Evolutionary conservation across 1,140 invertebrate genomes (phyloP), one percentile per base, ranked within the genome.

Genomic region (Chironomus striatipennis): DNA sequence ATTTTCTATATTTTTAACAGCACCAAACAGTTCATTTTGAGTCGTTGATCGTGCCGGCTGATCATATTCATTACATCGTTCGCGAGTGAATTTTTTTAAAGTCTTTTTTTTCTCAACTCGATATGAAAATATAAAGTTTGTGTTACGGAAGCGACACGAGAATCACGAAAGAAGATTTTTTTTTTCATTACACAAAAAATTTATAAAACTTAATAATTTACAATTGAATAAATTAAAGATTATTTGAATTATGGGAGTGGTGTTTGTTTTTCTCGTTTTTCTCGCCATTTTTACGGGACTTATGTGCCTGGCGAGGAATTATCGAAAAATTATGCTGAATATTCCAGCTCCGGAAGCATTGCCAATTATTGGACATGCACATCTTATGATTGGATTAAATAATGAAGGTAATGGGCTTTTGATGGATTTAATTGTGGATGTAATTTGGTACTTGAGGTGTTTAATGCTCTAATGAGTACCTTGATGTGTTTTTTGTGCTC

Each of bases 201-300:
- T 70, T 20, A 17, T 70, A 5, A 34, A n/a, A n/a, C n/a, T n/a
- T n/a, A 57, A n/a, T 57, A 57, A n/a, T 57, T 57, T 12, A n/a
- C 47, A 10, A 57, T 57, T 15, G n/a, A 15, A 15, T 34, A 34
- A 5, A 57, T 57, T 47, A 47, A 67, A 67, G 7, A 67, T 2
- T 17, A 67, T 7, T 20, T 67, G n/a, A 67, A 67, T 15, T 18
- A 70, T 70, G 65, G 65, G 65, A 70, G 65, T 70, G 65, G 65
- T 70, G 18, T 70, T 70, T 21, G 20, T 70, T 7, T 70, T 70
- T 70, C 18, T 70, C n/a, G 20, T 21, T 18, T 70, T 70, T 20
- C 17, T 70, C 1, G 65, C 65, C 4, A 70, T 70, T 18, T 70
- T 70, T 21, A 70, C 65, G 17, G 65, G 65, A 10, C n/a, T 70